Conservation (phyloP, 2,797 vertebrate genomes). For the Tapirus indicus region DNA sequence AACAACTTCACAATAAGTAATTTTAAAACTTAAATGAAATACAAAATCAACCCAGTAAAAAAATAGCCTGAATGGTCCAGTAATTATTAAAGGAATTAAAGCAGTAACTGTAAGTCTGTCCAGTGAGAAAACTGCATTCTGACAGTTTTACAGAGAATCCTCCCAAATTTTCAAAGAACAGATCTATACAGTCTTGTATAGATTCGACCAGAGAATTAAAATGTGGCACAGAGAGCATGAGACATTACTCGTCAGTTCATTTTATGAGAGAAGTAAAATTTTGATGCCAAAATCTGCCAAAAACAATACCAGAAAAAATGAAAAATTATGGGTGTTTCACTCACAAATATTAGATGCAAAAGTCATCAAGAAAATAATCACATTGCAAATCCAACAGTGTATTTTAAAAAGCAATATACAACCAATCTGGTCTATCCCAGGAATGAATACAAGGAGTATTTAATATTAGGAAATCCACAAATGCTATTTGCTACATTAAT, state of each 20-base stretch:
- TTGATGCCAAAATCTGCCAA: neutral
- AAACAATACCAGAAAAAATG: neutral
- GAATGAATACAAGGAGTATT: neutral
- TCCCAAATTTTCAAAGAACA: neutral
- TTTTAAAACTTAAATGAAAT: neutral
- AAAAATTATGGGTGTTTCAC: neutral
- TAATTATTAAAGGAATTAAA: neutral
- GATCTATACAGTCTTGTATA: neutral
- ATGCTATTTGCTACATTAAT: neutral
- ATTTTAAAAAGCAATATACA: neutral
- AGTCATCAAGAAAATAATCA: neutral
- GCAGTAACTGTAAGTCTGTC: neutral
- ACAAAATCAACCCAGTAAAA: neutral
- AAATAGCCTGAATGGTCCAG: neutral
- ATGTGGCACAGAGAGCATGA: accelerated
- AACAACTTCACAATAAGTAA: neutral
- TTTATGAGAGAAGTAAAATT: neutral
- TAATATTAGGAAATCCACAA: neutral
- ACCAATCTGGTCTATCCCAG: neutral
- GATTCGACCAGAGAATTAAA: neutral
- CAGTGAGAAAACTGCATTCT: neutral
- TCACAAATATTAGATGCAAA: neutral
- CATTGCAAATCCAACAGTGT: neutral
- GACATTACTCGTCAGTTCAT: neutral
- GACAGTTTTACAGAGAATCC: neutral